phyloP scores from a whole-genome alignment of 2,113 vertebrate genomes.

The Lampris incognitus region DNA sequence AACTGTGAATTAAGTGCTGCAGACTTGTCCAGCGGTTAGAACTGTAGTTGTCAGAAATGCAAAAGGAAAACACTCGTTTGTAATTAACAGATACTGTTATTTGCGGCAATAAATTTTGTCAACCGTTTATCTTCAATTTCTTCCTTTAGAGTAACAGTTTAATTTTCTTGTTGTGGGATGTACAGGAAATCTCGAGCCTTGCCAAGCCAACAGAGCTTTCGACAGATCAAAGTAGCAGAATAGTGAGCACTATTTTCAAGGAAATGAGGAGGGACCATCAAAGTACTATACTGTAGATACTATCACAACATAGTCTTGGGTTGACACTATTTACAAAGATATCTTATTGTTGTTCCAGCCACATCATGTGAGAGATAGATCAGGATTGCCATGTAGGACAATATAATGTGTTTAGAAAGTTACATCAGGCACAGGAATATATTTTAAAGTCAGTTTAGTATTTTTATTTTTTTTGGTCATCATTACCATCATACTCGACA shows the following conservation, averaged over 20 bases:
- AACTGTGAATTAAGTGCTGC: conserved; percentile 51
- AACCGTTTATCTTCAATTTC: conserved; percentile 32
- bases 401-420: neutral
- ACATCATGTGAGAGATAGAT: neutral
- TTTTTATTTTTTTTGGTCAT: neutral
- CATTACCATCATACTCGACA: too few species aligned
- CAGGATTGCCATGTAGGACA: neutral
- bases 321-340: neutral
- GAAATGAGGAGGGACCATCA: neutral
- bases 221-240: neutral
- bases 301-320: neutral
- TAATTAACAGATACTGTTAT: conserved; percentile 42
- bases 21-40: conserved; percentile 46
- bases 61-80: conserved; percentile 28
- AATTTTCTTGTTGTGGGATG: neutral
- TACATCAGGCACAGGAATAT: neutral
- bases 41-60: conserved; percentile 30
- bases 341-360: conserved; percentile 2
- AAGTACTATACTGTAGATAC: neutral
- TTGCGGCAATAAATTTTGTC: conserved; percentile 26
- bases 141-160: conserved; percentile 14
- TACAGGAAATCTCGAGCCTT: conserved; percentile 10
- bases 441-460: conserved; percentile 7
- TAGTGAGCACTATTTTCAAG: neutral
- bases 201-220: conserved; percentile 13